A percentile compares a stretch with the other conserved stretches of the same genome.
Conservation (phyloP, 1,140 invertebrate genomes). For the Babylonia areolata region DNA sequence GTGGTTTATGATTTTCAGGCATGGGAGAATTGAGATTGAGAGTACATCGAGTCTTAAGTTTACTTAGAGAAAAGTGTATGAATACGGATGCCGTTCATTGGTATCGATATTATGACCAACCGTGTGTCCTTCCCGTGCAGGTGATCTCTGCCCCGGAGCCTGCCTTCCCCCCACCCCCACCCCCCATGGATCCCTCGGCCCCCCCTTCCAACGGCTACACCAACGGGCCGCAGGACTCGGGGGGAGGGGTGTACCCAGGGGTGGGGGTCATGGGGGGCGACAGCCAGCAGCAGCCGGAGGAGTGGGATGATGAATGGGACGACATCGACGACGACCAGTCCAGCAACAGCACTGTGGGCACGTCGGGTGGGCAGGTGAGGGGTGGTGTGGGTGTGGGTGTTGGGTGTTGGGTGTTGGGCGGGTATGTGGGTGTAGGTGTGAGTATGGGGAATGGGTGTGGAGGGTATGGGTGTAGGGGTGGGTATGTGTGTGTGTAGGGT, state of each 20-base stretch:
- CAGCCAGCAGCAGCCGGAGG: conserved; percentile 76
- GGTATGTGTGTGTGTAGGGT: too few species aligned
- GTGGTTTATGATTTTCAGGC: too few species aligned
- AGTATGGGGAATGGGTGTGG: too few species aligned
- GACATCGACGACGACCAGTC: conserved; percentile 81
- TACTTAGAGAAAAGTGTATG: too few species aligned
- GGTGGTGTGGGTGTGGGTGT: background rate
- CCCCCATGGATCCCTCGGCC: conserved; percentile 53
- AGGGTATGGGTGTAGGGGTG: too few species aligned
- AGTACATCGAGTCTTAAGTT: too few species aligned
- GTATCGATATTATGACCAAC: too few species aligned
- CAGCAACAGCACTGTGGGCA: conserved; percentile 64
- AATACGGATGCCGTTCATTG: too few species aligned
- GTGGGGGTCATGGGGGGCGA: conserved; percentile 22
- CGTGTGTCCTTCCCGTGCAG: background rate
- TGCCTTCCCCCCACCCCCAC: conserved; percentile 77
- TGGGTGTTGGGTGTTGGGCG: too few species aligned
- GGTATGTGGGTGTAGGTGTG: too few species aligned
- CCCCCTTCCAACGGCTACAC: conserved; percentile 38
- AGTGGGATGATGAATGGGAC: conserved; percentile 90
- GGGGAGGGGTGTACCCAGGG: conserved; percentile 3
- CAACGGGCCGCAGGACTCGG: conserved; percentile 26
- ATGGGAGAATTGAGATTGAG: too few species aligned
- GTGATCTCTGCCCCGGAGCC: conserved; percentile 68
- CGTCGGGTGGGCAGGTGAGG: conserved; percentile 14